These are phyloP conservation scores for Hafferia zeledoni DNA, from an alignment of 2,797 vertebrate species.

Conservation along the genomic window DNA sequence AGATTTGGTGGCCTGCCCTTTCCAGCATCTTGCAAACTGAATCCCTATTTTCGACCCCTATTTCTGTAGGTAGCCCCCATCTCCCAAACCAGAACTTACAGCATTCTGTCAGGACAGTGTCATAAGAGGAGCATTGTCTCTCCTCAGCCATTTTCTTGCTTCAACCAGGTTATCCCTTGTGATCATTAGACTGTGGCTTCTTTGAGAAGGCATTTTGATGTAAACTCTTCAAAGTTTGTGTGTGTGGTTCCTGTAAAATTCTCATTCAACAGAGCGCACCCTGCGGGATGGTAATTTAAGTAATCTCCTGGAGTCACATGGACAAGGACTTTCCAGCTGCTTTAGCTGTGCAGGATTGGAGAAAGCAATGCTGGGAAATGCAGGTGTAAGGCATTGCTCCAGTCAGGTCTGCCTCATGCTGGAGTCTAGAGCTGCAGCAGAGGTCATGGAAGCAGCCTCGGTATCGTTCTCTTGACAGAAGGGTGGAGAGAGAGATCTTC, in stretches of 20 bases:
- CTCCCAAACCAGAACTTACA: background rate
- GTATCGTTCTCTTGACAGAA: background rate
- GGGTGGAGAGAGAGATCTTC: background rate
- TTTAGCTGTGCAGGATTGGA: background rate
- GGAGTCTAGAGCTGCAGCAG: background rate
- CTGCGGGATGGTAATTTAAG: background rate
- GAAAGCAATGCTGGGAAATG: background rate
- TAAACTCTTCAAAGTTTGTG: background rate
- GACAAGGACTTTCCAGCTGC: background rate
- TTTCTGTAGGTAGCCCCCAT: background rate
- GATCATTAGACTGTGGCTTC: background rate
- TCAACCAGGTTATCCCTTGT: rapidly evolving
- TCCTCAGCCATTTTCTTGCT: background rate
- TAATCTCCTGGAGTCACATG: background rate
- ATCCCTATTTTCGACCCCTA: background rate
- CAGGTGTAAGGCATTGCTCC: background rate
- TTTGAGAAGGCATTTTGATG: background rate
- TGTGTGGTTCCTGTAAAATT: background rate
- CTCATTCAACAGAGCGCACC: background rate
- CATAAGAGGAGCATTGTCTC: background rate
- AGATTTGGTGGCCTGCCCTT: background rate
- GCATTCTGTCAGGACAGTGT: background rate
- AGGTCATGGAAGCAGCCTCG: background rate
- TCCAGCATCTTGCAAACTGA: background rate
- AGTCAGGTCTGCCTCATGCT: background rate